Conservation (phyloP, 2,888 invertebrate genomes). For the Glyphotaelius pellucidus region DNA sequence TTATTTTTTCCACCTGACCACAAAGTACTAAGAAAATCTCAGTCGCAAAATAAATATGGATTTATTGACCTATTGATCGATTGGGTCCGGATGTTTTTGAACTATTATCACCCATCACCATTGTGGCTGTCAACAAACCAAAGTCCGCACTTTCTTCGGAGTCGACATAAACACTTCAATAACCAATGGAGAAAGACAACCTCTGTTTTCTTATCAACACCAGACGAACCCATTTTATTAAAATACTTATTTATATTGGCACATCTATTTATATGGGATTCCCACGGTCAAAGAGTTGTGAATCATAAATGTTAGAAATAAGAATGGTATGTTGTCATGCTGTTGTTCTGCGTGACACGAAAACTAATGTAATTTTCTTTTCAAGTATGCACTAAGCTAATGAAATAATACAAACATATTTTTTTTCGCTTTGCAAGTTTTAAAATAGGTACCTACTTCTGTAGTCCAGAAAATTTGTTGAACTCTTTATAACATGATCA, state of each 20-base stretch:
- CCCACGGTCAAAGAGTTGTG: neutral
- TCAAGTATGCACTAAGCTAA: no score
- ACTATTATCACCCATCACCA: neutral
- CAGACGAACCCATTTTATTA: neutral
- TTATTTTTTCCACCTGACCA: neutral
- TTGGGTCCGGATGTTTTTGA: neutral
- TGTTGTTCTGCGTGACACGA: no score
- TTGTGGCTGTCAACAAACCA: neutral
- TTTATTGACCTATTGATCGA: conserved; percentile 3
- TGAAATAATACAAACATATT: no score
- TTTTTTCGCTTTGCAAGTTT: no score
- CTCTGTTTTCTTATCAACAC: neutral
- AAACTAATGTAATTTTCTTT: no score
- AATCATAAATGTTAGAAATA: neutral
- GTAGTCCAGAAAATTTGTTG: no score
- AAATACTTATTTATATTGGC: neutral
- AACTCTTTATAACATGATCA: no score
- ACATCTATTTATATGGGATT: neutral
- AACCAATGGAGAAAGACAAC: neutral
- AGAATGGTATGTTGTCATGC: no score
- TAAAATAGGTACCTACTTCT: no score
- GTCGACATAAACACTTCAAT: neutral
- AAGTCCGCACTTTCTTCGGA: neutral
- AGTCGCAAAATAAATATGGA: conserved; percentile 12
- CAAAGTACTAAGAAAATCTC: neutral